phyloP scores from a whole-genome alignment of 2,113 vertebrate genomes.

The Gadus chalcogrammus region DNA sequence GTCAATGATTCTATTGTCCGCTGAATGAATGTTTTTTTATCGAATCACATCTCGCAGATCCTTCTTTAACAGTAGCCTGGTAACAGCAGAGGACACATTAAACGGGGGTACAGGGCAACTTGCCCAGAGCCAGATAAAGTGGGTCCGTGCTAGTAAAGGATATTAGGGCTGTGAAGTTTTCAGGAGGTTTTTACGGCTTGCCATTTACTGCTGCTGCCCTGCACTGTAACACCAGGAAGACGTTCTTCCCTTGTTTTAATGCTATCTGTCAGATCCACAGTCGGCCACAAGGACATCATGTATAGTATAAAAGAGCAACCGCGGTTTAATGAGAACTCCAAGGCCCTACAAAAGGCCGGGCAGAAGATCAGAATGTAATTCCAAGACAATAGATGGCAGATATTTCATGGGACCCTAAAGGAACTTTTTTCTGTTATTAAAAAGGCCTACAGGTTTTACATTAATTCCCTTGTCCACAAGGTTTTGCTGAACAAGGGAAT shows the following conservation, averaged over 20 bases:
- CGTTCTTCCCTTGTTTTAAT: not conserved
- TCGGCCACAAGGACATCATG: not conserved
- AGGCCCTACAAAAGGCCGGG: not conserved
- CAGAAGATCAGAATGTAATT: not conserved
- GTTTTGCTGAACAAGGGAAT: not conserved
- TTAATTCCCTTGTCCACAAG: not conserved
- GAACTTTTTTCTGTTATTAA: not conserved
- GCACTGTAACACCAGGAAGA: not conserved
- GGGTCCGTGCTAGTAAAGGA: not conserved
- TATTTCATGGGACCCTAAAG: not conserved
- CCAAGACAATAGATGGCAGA: not conserved
- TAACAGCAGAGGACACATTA: not conserved
- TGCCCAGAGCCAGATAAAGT: conserved; percentile 28
- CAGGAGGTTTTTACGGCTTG: not conserved
- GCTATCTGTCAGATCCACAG: not conserved
- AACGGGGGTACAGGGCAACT: conserved; percentile 5
- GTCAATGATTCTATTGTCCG: too few relatives aligned
- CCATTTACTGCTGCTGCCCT: not conserved
- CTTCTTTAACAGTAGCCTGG: too few relatives aligned
- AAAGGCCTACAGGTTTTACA: not conserved
- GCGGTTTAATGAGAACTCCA: not conserved
- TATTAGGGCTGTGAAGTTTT: not conserved
- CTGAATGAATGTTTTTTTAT: too few relatives aligned
- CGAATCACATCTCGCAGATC: too few relatives aligned
- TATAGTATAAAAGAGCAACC: not conserved